Conservation (phyloP, 23 tunicate genomes). For the Halocynthia roretzi region DNA sequence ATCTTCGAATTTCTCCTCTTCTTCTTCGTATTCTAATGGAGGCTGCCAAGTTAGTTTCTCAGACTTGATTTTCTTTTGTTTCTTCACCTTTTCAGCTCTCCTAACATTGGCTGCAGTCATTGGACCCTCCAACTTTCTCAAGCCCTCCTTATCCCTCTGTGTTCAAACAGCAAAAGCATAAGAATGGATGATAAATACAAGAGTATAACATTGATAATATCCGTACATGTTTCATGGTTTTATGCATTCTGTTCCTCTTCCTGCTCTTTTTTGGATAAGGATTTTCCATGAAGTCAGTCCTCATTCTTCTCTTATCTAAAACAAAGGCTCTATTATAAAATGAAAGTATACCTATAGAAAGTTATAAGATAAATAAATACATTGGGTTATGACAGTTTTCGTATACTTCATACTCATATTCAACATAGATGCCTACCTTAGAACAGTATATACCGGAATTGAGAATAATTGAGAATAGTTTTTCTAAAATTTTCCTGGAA, state of each 20-base stretch:
- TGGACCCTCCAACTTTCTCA: not conserved
- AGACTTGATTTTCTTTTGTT: conserved; percentile 17
- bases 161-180: not conserved
- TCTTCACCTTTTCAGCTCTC: conserved; percentile 21
- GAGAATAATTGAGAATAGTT: too few relatives aligned
- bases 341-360: too few relatives aligned
- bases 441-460: too few relatives aligned
- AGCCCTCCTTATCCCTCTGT: too few relatives aligned
- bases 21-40: conserved; percentile 71
- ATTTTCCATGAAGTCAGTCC: not conserved
- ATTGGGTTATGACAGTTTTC: too few relatives aligned
- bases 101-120: conserved; percentile 16
- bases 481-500: too few relatives aligned
- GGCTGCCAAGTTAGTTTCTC: conserved; percentile 69
- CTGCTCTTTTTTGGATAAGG: conserved; percentile 1
- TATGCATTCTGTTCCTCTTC: not conserved
- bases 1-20: conserved; percentile 14
- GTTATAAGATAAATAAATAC: too few relatives aligned
- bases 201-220: not conserved
- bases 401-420: too few relatives aligned
- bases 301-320: too few relatives aligned
- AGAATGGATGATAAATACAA: not conserved
- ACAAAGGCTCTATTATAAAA: too few relatives aligned
- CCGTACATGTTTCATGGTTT: not conserved
- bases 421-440: too few relatives aligned